These are phyloP conservation scores for Hylomyscus alleni DNA, from an alignment of 2,797 vertebrate genomes.

Conservation along the genomic window DNA sequence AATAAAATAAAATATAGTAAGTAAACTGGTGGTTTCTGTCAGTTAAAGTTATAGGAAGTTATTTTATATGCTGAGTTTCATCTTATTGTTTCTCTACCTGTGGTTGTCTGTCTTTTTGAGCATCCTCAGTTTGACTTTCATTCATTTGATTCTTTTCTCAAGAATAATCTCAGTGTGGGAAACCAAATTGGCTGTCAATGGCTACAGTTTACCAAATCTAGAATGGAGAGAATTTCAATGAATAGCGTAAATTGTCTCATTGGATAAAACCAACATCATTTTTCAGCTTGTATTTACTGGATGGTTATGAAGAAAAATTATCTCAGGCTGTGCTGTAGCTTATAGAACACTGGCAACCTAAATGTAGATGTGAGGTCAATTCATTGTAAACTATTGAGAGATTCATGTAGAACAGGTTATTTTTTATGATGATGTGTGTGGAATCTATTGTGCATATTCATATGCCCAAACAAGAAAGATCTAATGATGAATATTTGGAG, in stretches of 20 bases:
- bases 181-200: neutral
- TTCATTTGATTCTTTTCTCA: neutral
- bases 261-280: neutral
- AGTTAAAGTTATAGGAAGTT: neutral
- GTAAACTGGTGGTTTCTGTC: neutral
- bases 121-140: neutral
- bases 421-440: neutral
- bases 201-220: neutral
- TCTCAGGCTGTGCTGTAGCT: neutral
- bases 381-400: neutral
- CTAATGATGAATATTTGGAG: neutral
- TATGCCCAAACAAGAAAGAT: neutral
- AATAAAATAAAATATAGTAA: neutral
- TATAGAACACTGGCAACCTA: neutral
- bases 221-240: neutral
- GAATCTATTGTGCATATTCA: neutral
- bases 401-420: neutral
- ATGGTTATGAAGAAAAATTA: neutral
- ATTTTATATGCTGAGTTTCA: neutral
- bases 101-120: neutral
- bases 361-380: fast-evolving
- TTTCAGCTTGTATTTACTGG: neutral
- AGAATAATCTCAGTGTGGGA: neutral
- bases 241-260: neutral
- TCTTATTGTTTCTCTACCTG: neutral